Base-by-base conservation (phyloP, 2,113 vertebrate species). In the Megaceryle torquata region DNA sequence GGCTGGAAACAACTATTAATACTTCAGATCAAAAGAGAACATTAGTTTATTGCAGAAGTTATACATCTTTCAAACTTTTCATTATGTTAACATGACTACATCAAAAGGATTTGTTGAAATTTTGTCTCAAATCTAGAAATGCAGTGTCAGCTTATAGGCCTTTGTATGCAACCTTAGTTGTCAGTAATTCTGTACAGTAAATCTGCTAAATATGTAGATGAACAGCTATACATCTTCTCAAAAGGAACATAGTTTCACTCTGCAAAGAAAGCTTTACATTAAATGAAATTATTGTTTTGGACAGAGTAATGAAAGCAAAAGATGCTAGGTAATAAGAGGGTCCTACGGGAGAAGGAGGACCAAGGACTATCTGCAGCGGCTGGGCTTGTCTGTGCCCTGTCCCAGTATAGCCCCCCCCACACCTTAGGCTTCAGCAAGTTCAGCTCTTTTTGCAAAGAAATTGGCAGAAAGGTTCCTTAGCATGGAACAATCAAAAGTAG, bases 11-110 rank as follows among this genome's bases (percentile, higher is more conserved):
- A 76, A 44, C 10, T 44, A 71, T 22, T 65, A 75, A 82, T 57
- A 72, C 20, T 86, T 86, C 77, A 93, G 83, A 82, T n/a, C 22
- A 89, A 64, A 84, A 87, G 20, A 60, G 26, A 89, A 46, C 83
- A 75, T 85, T 60, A 67, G 11, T 83, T 90, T 78, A 74, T 37
- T 70, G 59, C 26, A 61, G 65, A 88, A 88, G 50, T 44, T 41
- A 77, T 7, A 25, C 20, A 57, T 37, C 14, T 70, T 72, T 84
- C 35, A 57, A 77, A 76, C 11, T 61, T 67, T 77, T 85, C 24
- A n/a, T 69, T 91, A 35, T 24, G 48, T 60, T 70, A 70, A 51
- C 57, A 21, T 65, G 35, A 71, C 53, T 57, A 72, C 24, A 61
- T 82, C 57, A 85, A 78, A 95, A 76, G 1, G 3, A 6, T 68